phyloP scores from a whole-genome alignment of 2,113 vertebrate species.

The Microtus pennsylvanicus region DNA sequence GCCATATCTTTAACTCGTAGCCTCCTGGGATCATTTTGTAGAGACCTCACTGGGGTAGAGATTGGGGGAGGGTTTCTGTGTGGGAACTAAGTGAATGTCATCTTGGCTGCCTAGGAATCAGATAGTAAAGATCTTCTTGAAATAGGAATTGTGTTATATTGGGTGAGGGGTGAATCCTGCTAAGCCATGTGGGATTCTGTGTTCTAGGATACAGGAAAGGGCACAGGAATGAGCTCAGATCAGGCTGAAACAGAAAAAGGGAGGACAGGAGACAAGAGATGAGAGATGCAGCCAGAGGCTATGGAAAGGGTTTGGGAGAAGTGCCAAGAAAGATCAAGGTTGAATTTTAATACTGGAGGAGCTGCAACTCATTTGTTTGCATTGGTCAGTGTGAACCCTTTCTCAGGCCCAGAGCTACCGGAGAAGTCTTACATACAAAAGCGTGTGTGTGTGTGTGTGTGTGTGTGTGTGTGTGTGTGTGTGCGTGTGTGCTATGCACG shows the following conservation, averaged over 20 bases:
- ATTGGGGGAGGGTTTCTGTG: neutral
- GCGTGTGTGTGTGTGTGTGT: neutral
- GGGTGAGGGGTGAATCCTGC: neutral
- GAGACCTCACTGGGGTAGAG: neutral
- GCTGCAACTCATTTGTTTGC: neutral
- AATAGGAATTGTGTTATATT: neutral
- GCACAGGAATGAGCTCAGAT: neutral
- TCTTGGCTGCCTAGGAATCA: neutral
- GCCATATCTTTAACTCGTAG: slow-evolving; percentile 80
- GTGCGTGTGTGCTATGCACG: rapidly evolving
- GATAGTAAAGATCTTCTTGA: neutral
- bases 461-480: too few species aligned
- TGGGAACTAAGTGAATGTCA: neutral
- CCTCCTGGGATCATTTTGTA: neutral
- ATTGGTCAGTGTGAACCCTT: neutral
- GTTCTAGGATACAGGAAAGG: neutral
- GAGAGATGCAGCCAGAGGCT: neutral
- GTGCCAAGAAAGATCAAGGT: neutral
- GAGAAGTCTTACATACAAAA: neutral
- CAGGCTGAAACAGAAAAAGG: neutral
- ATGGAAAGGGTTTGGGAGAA: neutral
- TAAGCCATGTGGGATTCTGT: neutral
- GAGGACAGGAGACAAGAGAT: neutral
- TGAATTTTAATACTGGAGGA: neutral
- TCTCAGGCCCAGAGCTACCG: neutral